phyloP scores from a whole-genome alignment of 2,888 invertebrate species.

The Parnassius orleans region DNA sequence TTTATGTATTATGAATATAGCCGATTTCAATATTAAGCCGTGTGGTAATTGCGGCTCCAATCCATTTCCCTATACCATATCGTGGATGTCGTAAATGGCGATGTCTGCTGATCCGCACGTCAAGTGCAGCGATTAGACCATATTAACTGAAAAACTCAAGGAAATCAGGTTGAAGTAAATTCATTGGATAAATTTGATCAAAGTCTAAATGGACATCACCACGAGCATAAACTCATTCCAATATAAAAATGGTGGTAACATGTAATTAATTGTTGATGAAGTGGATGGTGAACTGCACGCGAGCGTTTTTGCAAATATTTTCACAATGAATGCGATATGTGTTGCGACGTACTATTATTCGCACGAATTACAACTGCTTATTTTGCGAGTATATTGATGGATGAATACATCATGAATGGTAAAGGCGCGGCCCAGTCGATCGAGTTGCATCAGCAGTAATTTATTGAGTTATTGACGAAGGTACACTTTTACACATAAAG shows the following conservation, averaged over 20 bases:
- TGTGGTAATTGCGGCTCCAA: neutral
- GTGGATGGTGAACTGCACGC: neutral
- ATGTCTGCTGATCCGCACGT: neutral
- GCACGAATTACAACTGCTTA: constrained; percentile 12
- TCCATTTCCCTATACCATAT: neutral
- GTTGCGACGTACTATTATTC: constrained; percentile 18
- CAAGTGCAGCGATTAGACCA: neutral
- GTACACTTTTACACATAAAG: neutral
- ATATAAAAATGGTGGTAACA: too few relatives aligned
- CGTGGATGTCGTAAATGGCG: too few relatives aligned
- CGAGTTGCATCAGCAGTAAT: constrained; percentile 2
- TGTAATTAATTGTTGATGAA: neutral
- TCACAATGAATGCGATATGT: constrained; percentile 20
- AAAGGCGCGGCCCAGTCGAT: constrained; percentile 6
- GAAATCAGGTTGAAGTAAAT: too few relatives aligned
- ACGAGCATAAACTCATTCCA: too few relatives aligned
- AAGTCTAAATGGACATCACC: too few relatives aligned
- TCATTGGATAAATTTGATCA: too few relatives aligned
- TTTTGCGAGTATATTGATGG: constrained; percentile 11
- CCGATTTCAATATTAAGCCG: too few relatives aligned
- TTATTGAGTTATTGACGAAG: constrained; percentile 1
- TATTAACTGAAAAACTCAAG: too few relatives aligned
- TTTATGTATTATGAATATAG: too few relatives aligned
- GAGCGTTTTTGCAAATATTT: constrained; percentile 5
- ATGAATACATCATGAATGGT: constrained; percentile 11